A percentile compares a stretch with the other conserved stretches of the same genome.
Evolutionary conservation across 2,113 vertebrate species (phyloP).

Genomic region (Cryptoleucopteryx plumbea): DNA sequence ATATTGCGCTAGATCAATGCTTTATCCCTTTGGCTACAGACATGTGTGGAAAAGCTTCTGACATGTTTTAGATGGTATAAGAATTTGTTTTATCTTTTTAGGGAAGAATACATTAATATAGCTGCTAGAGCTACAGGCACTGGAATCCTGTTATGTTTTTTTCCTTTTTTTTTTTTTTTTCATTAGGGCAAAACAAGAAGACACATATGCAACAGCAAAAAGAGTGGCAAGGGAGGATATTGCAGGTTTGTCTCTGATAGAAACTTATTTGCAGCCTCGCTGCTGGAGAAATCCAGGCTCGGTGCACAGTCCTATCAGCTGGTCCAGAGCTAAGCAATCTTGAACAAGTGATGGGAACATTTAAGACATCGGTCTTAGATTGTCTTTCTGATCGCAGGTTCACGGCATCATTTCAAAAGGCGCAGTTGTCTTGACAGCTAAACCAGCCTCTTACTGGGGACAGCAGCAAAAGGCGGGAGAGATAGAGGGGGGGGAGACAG

Average conservation of each 20-base stretch:
- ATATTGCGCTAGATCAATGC: not conserved
- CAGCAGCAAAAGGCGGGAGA: not conserved
- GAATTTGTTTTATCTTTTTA: not conserved
- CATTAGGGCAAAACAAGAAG: not conserved
- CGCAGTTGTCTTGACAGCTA: slow-evolving; percentile 30
- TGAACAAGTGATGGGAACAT: not conserved
- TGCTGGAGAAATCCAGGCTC: not conserved
- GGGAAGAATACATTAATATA: not conserved
- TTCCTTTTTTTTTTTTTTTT: not conserved
- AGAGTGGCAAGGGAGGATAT: slow-evolving; percentile 33
- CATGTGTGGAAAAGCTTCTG: not conserved
- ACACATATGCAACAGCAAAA: not conserved
- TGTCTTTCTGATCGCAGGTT: not conserved
- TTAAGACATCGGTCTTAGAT: not conserved
- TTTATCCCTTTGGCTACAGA: not conserved
- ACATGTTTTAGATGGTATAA: not conserved
- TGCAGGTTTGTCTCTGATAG: not conserved
- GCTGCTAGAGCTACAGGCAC: not conserved
- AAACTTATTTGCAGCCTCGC: slow-evolving; percentile 22
- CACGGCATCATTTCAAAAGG: not conserved
- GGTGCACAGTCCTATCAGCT: not conserved
- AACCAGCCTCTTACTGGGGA: not conserved
- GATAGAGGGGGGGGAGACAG: not conserved
- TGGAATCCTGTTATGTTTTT: not conserved
- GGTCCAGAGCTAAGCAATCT: not conserved